phyloP scores from a whole-genome alignment of 92 coral and sea anemone species.

The Palythoa caribaeorum region DNA sequence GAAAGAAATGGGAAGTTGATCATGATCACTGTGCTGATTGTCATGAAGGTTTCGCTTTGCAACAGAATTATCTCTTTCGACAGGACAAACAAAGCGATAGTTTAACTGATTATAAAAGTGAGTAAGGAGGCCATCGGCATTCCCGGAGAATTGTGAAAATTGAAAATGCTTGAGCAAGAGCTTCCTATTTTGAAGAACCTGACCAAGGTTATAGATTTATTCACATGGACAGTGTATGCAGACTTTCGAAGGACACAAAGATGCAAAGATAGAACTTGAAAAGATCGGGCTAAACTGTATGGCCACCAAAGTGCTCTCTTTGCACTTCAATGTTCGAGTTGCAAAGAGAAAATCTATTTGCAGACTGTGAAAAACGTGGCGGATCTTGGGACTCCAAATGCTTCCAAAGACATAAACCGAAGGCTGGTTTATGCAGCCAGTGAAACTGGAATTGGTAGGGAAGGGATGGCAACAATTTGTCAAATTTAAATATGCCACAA shows the following conservation, averaged over 20 bases:
- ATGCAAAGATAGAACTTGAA: conserved; percentile 47
- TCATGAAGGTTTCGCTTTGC: no score
- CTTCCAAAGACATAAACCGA: conserved; percentile 59
- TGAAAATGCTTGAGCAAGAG: neutral
- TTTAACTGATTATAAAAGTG: neutral
- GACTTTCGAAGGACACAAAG: conserved; percentile 48
- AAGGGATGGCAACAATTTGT: conserved; percentile 60
- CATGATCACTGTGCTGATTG: neutral
- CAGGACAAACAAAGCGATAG: neutral
- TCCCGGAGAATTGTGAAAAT: neutral
- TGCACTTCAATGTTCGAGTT: conserved; percentile 48
- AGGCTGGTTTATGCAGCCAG: conserved; percentile 66
- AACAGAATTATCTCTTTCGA: no score
- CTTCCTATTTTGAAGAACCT: conserved; percentile 18
- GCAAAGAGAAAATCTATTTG: conserved; percentile 35
- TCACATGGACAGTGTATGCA: conserved; percentile 41
- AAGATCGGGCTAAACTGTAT: conserved; percentile 52
- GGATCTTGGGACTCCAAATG: conserved; percentile 40
- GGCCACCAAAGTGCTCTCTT: conserved; percentile 59
- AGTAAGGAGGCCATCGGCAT: neutral
- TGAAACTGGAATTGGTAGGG: conserved; percentile 65
- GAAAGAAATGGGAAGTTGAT: neutral
- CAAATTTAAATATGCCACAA: conserved; percentile 62
- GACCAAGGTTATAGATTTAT: conserved; percentile 59
- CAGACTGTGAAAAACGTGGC: conserved; percentile 51